phyloP scores from a whole-genome alignment of 92 coral and sea anemone genomes.

The Zoanthus sociatus region DNA sequence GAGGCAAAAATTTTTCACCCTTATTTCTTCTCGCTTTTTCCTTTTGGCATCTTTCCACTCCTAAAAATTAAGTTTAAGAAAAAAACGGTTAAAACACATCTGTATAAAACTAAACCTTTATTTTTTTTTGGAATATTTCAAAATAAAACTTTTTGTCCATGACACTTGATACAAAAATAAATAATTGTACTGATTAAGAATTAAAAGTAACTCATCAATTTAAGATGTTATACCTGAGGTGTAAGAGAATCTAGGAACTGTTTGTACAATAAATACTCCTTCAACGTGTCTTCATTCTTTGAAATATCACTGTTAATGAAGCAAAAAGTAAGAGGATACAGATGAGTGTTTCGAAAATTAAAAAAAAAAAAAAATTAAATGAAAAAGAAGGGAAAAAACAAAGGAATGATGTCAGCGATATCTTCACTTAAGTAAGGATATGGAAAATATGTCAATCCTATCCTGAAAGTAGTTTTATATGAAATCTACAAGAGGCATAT shows the following conservation, averaged over 20 bases:
- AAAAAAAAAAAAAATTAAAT: no score
- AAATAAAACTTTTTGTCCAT: not conserved
- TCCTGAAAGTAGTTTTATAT: no score
- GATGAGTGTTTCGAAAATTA: no score
- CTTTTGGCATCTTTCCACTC: slow-evolving; percentile 84
- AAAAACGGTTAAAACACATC: not conserved
- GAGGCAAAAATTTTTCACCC: slow-evolving; percentile 39
- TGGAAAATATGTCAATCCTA: no score
- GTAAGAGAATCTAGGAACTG: slow-evolving; percentile 94
- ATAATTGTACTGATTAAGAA: not conserved
- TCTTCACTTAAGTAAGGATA: no score
- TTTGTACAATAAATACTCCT: slow-evolving; percentile 93
- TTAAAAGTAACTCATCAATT: no score
- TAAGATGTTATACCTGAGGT: slow-evolving; percentile 73
- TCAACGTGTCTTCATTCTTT: slow-evolving; percentile 95
- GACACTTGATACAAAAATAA: not conserved
- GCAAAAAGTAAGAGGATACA: not conserved
- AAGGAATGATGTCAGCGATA: no score
- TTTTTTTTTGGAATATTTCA: not conserved
- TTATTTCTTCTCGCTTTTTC: slow-evolving; percentile 80
- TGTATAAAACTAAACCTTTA: not conserved
- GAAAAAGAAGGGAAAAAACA: no score
- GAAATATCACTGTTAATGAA: slow-evolving; percentile 85
- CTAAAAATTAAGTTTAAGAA: slow-evolving; percentile 35
- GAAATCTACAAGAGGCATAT: no score